A percentile compares a stretch with the other conserved stretches of the same genome.
Conservation (phyloP, 2,888 invertebrate species). For the Eupithecia pulchellata region DNA sequence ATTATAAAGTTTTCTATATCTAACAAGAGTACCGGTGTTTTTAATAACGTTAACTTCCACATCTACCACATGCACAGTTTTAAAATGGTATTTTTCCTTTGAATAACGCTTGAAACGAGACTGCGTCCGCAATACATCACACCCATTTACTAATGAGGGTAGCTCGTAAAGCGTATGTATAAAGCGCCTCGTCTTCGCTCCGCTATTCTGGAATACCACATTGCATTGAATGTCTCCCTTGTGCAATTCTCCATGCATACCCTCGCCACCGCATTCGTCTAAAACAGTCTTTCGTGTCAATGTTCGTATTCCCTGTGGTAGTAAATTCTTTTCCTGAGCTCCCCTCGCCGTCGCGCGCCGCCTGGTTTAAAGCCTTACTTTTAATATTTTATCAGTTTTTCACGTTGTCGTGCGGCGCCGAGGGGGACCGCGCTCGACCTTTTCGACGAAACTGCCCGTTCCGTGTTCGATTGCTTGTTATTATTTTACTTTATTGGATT, state of each 20-base stretch:
- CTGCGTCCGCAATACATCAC: slow-evolving; percentile 47
- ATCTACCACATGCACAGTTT: slow-evolving; percentile 35
- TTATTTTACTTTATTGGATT: slow-evolving; percentile 40
- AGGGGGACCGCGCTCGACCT: slow-evolving; percentile 62
- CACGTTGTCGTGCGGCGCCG: slow-evolving; percentile 78
- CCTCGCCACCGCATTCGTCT: slow-evolving; percentile 56
- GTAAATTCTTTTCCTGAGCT: slow-evolving; percentile 71
- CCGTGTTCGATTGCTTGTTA: slow-evolving; percentile 62
- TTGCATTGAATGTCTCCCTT: slow-evolving; percentile 53
- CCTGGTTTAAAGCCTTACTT: slow-evolving; percentile 70
- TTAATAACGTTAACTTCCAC: slow-evolving; percentile 25
- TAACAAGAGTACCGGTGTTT: slow-evolving; percentile 10
- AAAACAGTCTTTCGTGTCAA: slow-evolving; percentile 60
- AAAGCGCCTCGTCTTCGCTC: slow-evolving; percentile 47
- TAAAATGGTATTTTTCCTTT: slow-evolving; percentile 48
- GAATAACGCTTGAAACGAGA: slow-evolving; percentile 46
- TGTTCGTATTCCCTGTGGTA: slow-evolving; percentile 67
- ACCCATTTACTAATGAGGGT: slow-evolving; percentile 65
- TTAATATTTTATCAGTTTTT: slow-evolving; percentile 83
- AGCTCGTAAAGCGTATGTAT: slow-evolving; percentile 55
- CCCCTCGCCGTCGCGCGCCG: slow-evolving; percentile 58
- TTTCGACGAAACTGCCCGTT: slow-evolving; percentile 63
- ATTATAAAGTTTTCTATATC: slow-evolving; percentile 29
- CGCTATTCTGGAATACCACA: slow-evolving; percentile 49
- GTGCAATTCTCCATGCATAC: slow-evolving; percentile 51